These are phyloP conservation scores for Eupsittula cactorum DNA, from an alignment of 2,113 vertebrate genomes.

Conservation along the genomic window DNA sequence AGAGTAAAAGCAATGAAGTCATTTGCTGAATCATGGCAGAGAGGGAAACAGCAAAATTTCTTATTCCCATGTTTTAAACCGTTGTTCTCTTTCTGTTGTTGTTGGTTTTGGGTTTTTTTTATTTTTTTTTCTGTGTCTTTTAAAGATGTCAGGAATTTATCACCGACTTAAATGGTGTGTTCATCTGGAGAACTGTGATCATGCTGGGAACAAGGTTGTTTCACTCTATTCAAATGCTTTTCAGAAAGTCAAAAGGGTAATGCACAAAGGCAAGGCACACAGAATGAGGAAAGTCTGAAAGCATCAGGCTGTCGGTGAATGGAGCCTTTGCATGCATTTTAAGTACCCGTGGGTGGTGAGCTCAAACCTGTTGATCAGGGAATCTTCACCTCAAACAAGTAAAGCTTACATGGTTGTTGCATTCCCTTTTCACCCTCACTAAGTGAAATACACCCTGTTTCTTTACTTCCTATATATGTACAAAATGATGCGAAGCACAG, in stretches of 20 bases:
- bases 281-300: neutral
- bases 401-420: neutral
- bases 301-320: neutral
- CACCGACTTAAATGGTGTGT: neutral
- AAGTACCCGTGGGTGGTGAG: neutral
- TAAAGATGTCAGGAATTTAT: neutral
- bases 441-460: neutral
- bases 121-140: neutral
- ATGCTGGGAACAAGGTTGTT: neutral
- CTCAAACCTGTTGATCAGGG: neutral
- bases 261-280: neutral
- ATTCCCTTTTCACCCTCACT: neutral
- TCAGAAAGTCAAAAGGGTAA: neutral
- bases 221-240: neutral
- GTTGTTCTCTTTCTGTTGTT: neutral
- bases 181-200: neutral
- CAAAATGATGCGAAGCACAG: neutral
- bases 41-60: neutral
- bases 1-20: conserved; percentile 19
- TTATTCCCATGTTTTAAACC: neutral
- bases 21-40: neutral
- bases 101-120: neutral
- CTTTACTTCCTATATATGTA: neutral
- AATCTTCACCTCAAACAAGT: neutral
- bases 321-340: neutral